phyloP scores from a whole-genome alignment of 2,888 invertebrate species.

The Campopleginae sp. region DNA sequence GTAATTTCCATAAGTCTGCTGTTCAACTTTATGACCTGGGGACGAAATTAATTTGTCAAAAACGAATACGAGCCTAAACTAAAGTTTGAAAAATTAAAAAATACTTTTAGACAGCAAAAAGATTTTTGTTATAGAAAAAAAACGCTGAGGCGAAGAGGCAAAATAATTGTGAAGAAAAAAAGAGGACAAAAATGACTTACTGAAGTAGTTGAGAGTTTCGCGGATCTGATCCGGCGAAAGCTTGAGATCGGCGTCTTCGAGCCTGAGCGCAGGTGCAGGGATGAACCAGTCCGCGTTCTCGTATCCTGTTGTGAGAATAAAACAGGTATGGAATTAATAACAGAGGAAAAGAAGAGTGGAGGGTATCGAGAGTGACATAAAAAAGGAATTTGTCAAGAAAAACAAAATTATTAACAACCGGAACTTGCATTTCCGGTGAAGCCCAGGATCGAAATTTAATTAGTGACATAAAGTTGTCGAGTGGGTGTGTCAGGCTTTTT shows the following conservation, averaged over 20 bases:
- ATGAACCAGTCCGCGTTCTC: constrained; percentile 97
- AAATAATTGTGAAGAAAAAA: background rate
- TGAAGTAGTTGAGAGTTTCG: constrained; percentile 98
- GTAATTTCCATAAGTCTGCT: too few relatives aligned
- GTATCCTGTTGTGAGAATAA: constrained; percentile 88
- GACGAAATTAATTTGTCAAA: background rate
- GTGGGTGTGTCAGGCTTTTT: constrained; percentile 46
- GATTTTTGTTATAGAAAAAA: constrained; percentile 10
- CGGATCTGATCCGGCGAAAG: constrained; percentile 97
- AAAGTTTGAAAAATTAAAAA: background rate
- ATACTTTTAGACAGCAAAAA: background rate
- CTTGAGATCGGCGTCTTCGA: constrained; percentile 90
- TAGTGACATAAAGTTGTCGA: constrained; percentile 17
- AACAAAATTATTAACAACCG: constrained; percentile 42
- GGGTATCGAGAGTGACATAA: background rate
- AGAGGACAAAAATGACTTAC: constrained; percentile 88
- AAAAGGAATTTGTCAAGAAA: background rate
- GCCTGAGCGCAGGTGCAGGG: constrained; percentile 93
- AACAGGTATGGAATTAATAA: background rate
- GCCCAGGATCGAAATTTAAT: constrained; percentile 60
- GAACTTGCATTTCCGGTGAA: constrained; percentile 58
- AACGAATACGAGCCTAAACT: background rate
- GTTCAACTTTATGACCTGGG: too few relatives aligned
- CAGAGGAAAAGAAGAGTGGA: background rate
- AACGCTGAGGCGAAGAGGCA: background rate